These are phyloP conservation scores for Anguilla rostrata DNA, from an alignment of 2,113 vertebrate species.

Conservation along the genomic window DNA sequence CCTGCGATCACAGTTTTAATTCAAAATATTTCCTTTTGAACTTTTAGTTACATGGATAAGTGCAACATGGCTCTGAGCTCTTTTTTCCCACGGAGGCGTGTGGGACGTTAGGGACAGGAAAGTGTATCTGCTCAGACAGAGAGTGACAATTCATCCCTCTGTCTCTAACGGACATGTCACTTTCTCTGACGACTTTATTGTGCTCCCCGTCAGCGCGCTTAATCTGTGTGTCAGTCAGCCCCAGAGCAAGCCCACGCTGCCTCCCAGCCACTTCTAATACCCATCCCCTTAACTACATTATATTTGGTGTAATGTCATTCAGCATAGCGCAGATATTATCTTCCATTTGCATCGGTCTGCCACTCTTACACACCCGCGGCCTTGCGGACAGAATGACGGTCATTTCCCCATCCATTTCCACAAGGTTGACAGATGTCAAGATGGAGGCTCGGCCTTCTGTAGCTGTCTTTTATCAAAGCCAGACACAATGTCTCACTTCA, in stretches of 20 bases:
- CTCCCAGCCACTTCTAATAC: slow-evolving; percentile 67
- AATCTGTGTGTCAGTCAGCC: slow-evolving; percentile 75
- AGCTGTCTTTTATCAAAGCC: slow-evolving; percentile 3
- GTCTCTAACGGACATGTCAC: slow-evolving; percentile 70
- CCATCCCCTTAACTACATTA: slow-evolving; percentile 75
- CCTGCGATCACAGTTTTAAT: background rate
- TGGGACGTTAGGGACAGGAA: slow-evolving; percentile 75
- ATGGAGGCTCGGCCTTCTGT: background rate
- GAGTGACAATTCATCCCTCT: slow-evolving; percentile 84
- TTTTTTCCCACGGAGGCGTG: background rate
- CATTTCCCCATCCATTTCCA: slow-evolving; percentile 69
- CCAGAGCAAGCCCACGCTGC: slow-evolving; percentile 51
- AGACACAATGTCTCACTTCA: slow-evolving; percentile 55
- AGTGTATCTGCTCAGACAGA: slow-evolving; percentile 79
- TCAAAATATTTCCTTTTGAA: too few relatives aligned
- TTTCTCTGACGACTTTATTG: slow-evolving; percentile 66
- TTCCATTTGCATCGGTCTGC: slow-evolving; percentile 50
- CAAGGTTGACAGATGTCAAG: slow-evolving; percentile 28
- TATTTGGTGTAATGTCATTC: slow-evolving; percentile 57
- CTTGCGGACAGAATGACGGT: slow-evolving; percentile 65
- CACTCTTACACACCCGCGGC: slow-evolving; percentile 34
- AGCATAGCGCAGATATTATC: slow-evolving; percentile 47
- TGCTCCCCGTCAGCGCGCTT: slow-evolving; percentile 68
- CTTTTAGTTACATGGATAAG: slow-evolving; percentile 55
- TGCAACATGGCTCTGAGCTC: background rate